phyloP scores from a whole-genome alignment of 1,140 invertebrate genomes.

The Battus philenor region DNA sequence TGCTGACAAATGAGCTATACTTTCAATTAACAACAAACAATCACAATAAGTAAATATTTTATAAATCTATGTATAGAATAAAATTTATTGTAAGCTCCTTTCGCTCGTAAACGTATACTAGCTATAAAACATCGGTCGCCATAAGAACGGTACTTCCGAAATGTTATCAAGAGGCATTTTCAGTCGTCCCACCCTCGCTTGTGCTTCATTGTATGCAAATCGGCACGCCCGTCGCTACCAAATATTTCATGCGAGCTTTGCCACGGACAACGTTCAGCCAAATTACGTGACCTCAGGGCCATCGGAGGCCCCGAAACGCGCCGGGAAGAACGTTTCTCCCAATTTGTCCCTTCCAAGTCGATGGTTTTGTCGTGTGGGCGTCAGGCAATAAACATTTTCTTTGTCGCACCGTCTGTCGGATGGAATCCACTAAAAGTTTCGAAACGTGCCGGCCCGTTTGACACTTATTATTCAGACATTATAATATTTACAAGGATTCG shows the following conservation, averaged over 20 bases:
- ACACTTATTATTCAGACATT: too few relatives aligned
- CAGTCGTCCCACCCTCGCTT: constrained; percentile 47
- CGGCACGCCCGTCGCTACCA: constrained; percentile 47
- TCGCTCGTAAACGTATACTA: background rate
- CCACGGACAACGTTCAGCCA: constrained; percentile 34
- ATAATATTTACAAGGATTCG: too few relatives aligned
- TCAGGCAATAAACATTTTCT: constrained; percentile 31
- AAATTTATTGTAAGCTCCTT: background rate
- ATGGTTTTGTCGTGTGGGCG: constrained; percentile 36
- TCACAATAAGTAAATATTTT: background rate
- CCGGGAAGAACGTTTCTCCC: constrained; percentile 29
- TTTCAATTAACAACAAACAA: background rate
- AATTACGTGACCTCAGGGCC: constrained; percentile 38
- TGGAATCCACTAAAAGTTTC: too few relatives aligned
- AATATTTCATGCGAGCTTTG: constrained; percentile 51
- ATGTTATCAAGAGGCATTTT: constrained; percentile 47
- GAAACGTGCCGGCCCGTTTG: too few relatives aligned
- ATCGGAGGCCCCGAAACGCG: constrained; percentile 28
- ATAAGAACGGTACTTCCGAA: constrained; percentile 58
- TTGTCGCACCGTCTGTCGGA: background rate
- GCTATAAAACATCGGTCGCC: constrained; percentile 41
- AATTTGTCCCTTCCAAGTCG: constrained; percentile 58
- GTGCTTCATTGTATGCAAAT: constrained; percentile 61
- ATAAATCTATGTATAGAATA: background rate
- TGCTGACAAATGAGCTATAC: background rate